Conservation (phyloP, 2,113 vertebrate species). For the Boulengeromyrus knoepffleri region DNA sequence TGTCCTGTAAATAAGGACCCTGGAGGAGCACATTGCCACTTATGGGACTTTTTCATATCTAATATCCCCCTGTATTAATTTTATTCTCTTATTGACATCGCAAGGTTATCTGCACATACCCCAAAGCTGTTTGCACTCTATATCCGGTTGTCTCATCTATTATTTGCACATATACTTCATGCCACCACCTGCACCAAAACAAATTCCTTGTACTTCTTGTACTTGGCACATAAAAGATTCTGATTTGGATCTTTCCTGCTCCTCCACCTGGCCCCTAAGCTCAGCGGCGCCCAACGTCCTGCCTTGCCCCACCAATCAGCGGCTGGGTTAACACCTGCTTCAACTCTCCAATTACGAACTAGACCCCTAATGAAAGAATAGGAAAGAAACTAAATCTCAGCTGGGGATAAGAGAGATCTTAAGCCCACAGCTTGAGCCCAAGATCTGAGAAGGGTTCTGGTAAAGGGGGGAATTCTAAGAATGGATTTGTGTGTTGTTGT, state of each 20-base stretch:
- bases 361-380: not conserved
- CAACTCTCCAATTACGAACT: constrained; percentile 1
- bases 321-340: not conserved
- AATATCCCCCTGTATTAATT: not conserved
- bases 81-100: not conserved
- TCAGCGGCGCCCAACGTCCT: not conserved
- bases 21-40: not conserved
- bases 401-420: not conserved
- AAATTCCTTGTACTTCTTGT: not conserved
- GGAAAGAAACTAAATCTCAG: not conserved
- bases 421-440: not conserved
- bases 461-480: constrained; percentile 13
- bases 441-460: not conserved
- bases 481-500: constrained; percentile 22
- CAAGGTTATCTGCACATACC: not conserved
- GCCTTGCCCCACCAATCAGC: not conserved
- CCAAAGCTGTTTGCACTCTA: not conserved
- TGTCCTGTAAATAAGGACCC: not conserved
- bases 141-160: not conserved
- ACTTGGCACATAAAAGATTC: not conserved
- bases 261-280: not conserved
- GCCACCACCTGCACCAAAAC: not conserved
- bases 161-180: not conserved
- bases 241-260: not conserved
- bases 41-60: not conserved